Evolutionary conservation across 1,140 invertebrate genomes (phyloP), one percentile per base, ranked within the genome.

Genomic region (Metaphire vulgaris): DNA sequence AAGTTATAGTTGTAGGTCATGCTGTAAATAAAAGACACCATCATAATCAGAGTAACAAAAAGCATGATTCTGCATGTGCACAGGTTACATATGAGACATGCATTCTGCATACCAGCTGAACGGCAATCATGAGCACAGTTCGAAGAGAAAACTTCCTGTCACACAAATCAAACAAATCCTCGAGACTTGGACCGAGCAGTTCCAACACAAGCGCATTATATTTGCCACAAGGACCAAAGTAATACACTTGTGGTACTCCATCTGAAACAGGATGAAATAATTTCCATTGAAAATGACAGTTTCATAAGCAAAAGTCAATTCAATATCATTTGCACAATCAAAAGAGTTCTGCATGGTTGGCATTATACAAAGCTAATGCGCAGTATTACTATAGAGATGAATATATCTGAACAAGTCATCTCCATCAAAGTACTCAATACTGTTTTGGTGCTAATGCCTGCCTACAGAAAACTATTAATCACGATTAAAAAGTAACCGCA

Each of bases 151-250:
- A 99, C 89, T 94, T 93, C 84, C 98, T 90, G 85, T 97, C 96
- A 89, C 98, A 99, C 84, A 98, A 90, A 89, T 99, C 97, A 89
- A 99, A 99, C 78, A 99, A 91, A 88, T 99, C 97, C 90, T 99
- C 97, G 82, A 99, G 90, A 87, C 95, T 97, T 84, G 97, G 96
- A 81, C 97, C 98, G 83, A 99, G 90, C 82, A 99, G 90, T 89
- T 99, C 97, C 93, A 99, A 95, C 83, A 99, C 97, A 87, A 99
- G 90, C 81, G 98, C 98, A 90, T 99, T 99, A 90, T 98, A 99
- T 89, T 98, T 98, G 81, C 95, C 96, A 89, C 97, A 99, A 81
- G 97, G 96, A 77, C 97, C 98, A 89, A 99, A 98, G 88, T 99
- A 99, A 90, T 95, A 97, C 81, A 99, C 95, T 90, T 98, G 95